These are phyloP conservation scores for Bucco capensis DNA, from an alignment of 2,113 vertebrate genomes.

Conservation along the genomic window DNA sequence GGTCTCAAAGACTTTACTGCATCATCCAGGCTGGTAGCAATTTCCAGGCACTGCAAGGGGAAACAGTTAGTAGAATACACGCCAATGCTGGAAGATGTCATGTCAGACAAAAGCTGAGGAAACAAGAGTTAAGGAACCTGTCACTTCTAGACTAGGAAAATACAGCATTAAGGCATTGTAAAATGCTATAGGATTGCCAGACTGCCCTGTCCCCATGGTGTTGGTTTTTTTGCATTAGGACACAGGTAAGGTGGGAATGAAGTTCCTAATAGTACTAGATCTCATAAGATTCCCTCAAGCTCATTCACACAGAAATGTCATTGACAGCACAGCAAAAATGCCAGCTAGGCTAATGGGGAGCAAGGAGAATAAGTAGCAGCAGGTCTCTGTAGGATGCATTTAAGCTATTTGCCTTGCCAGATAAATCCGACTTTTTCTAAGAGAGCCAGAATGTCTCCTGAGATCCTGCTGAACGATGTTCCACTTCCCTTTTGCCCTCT, in stretches of 20 bases:
- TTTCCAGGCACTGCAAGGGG: not conserved
- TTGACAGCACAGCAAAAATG: not conserved
- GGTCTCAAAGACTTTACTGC: not conserved
- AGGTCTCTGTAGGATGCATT: not conserved
- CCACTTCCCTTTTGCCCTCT: not conserved
- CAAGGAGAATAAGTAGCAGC: not conserved
- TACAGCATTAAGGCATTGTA: not conserved
- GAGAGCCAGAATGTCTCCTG: not conserved
- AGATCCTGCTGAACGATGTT: not conserved
- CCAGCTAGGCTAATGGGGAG: not conserved
- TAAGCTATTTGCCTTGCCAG: not conserved
- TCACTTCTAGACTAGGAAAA: not conserved
- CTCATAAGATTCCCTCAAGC: not conserved
- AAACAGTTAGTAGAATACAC: not conserved
- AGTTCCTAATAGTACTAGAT: not conserved
- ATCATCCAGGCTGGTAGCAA: not conserved
- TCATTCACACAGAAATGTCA: not conserved
- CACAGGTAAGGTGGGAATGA: not conserved
- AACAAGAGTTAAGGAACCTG: not conserved
- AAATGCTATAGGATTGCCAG: not conserved
- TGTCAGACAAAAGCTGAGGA: not conserved
- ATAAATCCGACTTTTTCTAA: not conserved
- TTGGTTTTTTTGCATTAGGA: not conserved
- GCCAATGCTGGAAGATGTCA: not conserved
- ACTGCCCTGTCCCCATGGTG: fast-evolving